Conservation (phyloP, 2,888 invertebrate species). For the Apotomis capreana region DNA sequence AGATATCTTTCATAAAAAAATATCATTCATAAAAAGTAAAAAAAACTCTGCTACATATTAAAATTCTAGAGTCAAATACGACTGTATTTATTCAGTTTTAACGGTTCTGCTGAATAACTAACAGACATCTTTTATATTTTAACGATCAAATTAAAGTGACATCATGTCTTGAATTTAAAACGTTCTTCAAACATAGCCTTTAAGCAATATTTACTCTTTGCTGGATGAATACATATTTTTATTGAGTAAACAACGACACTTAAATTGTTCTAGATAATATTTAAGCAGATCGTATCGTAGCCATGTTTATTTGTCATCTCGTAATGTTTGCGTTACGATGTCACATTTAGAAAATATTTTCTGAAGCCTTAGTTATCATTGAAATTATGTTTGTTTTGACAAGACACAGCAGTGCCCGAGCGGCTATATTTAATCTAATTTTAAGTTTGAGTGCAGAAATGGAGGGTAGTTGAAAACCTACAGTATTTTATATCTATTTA, state of each 20-base stretch:
- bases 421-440: no score
- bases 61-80: no score
- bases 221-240: constrained; percentile 6
- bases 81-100: neutral
- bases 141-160: neutral
- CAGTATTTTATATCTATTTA: no score
- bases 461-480: no score
- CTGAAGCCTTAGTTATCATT: neutral
- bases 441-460: no score
- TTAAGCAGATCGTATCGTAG: neutral
- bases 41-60: no score
- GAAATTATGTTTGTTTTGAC: constrained; percentile 1
- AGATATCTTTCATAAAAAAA: no score
- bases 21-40: no score
- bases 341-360: constrained; percentile 1
- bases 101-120: neutral
- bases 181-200: neutral
- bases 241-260: neutral
- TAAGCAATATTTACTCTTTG: neutral
- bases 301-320: neutral
- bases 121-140: neutral
- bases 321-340: neutral
- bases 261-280: neutral
- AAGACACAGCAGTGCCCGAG: no score
- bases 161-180: neutral